A percentile compares a stretch with the other conserved stretches of the same genome.
Evolutionary conservation across 2,797 vertebrate species (phyloP).

Genomic region (Ctenochaetus hawaiiensis): DNA sequence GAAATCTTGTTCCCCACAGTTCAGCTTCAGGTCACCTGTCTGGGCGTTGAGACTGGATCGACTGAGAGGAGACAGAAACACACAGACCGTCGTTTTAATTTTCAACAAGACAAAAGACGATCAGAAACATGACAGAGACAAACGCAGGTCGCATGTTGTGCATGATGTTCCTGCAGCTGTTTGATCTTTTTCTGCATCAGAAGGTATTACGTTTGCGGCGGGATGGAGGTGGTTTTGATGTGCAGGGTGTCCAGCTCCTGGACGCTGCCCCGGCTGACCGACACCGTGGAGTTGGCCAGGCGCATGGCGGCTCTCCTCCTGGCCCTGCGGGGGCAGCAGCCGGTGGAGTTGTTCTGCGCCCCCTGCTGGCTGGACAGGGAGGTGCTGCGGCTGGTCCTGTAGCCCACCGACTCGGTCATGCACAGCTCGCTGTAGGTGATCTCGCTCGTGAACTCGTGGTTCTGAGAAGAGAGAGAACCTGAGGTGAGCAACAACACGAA

Average conservation of each 20-base stretch:
- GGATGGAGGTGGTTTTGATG: slow-evolving; percentile 78
- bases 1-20: slow-evolving; percentile 90
- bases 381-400: slow-evolving; percentile 91
- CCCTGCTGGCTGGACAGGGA: slow-evolving; percentile 92
- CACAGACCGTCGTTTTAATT: no score
- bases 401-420: slow-evolving; percentile 89
- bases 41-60: slow-evolving; percentile 93
- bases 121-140: no score
- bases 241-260: slow-evolving; percentile 92
- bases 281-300: slow-evolving; percentile 92
- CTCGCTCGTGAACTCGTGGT: slow-evolving; percentile 82
- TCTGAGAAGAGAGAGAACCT: slow-evolving; percentile 46
- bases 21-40: slow-evolving; percentile 88
- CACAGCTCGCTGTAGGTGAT: slow-evolving; percentile 86
- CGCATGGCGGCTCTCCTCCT: slow-evolving; percentile 90
- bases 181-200: no score
- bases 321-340: slow-evolving; percentile 89
- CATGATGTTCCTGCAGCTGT: no score
- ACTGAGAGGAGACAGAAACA: slow-evolving; percentile 64
- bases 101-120: no score
- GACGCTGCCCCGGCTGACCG: slow-evolving; percentile 90
- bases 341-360: slow-evolving; percentile 81
- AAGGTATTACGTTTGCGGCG: slow-evolving; percentile 64
- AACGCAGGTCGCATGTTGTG: no score
- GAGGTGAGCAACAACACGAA: not conserved